Percentiles rank a stretch among this genome's conserved stretches.
phyloP scores from a whole-genome alignment of 1,140 invertebrate genomes.

The Zaprionus ornatus region DNA sequence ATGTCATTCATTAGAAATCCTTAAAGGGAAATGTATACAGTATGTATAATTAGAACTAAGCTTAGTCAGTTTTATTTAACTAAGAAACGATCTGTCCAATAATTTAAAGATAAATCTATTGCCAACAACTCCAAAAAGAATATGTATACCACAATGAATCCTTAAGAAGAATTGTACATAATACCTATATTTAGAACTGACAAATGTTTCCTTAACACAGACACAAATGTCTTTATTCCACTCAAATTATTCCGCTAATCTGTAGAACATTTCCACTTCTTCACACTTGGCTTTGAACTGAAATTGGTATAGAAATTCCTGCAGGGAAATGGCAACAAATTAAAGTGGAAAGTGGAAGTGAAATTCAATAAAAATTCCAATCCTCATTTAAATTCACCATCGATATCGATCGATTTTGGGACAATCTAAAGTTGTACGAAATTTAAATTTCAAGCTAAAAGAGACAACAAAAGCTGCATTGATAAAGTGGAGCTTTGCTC shows the following conservation, averaged over 20 bases:
- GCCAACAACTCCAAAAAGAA: neutral
- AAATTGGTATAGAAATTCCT: neutral
- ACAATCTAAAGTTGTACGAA: constrained; percentile 15
- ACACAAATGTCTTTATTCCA: neutral
- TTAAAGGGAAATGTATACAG: too few species aligned
- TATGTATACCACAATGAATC: neutral
- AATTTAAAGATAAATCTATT: too few species aligned
- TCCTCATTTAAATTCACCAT: constrained; percentile 8
- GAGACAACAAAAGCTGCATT: constrained; percentile 27
- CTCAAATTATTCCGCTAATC: neutral
- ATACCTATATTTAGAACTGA: neutral
- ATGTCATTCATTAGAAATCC: too few species aligned
- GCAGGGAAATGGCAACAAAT: neutral
- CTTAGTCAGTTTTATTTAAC: too few species aligned
- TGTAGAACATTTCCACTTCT: neutral
- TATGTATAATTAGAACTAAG: too few species aligned
- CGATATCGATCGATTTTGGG: neutral
- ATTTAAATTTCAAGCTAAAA: constrained; percentile 1
- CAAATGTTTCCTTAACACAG: too few species aligned
- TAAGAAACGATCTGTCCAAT: too few species aligned
- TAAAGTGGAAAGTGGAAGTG: neutral
- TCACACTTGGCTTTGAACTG: neutral
- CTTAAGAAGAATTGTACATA: neutral
- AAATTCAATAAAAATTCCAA: constrained; percentile 3
- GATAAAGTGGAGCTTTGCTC: constrained; percentile 52